phyloP scores from a whole-genome alignment of 2,797 vertebrate species.

The Choloepus didactylus region DNA sequence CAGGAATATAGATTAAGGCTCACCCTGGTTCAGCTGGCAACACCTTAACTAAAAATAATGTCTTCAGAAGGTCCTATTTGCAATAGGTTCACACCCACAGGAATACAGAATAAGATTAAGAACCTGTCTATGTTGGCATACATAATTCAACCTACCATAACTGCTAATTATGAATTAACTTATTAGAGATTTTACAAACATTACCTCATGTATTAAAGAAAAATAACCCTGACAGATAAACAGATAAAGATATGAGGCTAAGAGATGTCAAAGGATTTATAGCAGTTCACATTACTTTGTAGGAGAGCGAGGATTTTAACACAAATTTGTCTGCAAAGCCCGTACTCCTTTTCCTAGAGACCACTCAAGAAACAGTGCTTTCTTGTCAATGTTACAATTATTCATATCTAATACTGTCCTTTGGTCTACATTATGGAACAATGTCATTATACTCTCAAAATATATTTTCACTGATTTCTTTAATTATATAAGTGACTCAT shows the following conservation, averaged over 20 bases:
- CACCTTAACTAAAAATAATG: too few relatives aligned
- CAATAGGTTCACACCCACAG: too few relatives aligned
- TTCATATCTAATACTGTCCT: not conserved
- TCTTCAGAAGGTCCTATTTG: too few relatives aligned
- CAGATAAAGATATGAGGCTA: not conserved
- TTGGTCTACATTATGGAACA: not conserved
- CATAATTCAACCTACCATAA: too few relatives aligned
- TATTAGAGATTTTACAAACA: not conserved
- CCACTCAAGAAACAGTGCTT: not conserved
- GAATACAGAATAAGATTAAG: too few relatives aligned
- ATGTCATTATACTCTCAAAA: not conserved
- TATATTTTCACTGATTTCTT: not conserved
- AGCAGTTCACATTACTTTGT: not conserved
- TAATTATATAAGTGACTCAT: constrained; percentile 4
- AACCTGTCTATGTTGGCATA: too few relatives aligned
- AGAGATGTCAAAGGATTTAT: not conserved
- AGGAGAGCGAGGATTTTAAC: not conserved
- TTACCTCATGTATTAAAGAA: not conserved
- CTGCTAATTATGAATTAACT: not conserved
- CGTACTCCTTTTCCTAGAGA: not conserved
- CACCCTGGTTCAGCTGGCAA: too few relatives aligned
- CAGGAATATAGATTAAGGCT: too few relatives aligned
- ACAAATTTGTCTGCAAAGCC: not conserved
- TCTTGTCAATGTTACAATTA: not conserved
- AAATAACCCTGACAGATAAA: not conserved